phyloP scores from a whole-genome alignment of 1,140 invertebrate genomes.

The Stegodyphus dumicola region DNA sequence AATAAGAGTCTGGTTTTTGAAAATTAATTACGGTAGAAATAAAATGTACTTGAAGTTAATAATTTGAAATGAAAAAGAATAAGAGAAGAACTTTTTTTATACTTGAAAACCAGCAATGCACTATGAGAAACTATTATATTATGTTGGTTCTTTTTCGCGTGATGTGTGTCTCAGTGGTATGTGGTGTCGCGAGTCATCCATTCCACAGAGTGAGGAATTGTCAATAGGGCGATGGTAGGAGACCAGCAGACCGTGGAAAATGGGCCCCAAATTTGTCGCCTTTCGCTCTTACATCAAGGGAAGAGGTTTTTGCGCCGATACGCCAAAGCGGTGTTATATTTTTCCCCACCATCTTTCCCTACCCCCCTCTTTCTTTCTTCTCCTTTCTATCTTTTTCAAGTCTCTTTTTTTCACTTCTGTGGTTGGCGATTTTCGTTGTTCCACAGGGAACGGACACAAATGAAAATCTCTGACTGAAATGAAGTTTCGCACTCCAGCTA shows the following conservation, averaged over 20 bases:
- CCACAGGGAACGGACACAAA: conserved; percentile 28
- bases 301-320: conserved; percentile 45
- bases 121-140: too few species aligned
- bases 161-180: background rate
- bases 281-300: conserved; percentile 19
- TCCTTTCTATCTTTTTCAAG: background rate
- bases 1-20: too few species aligned
- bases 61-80: too few species aligned
- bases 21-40: too few species aligned
- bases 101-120: too few species aligned
- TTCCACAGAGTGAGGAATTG: conserved; percentile 3
- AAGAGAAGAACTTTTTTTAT: too few species aligned
- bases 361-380: background rate
- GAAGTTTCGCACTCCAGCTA: too few species aligned
- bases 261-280: conserved; percentile 54
- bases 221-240: conserved; percentile 25
- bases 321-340: conserved; percentile 50
- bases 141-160: background rate
- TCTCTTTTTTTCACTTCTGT: conserved; percentile 37
- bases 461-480: background rate
- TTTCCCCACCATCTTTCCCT: background rate
- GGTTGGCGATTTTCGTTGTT: conserved; percentile 26
- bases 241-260: conserved; percentile 48
- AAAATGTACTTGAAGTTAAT: too few species aligned
- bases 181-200: conserved; percentile 8